phyloP scores from a whole-genome alignment of 2,113 vertebrate genomes.

The Chlamydotis undulata region DNA sequence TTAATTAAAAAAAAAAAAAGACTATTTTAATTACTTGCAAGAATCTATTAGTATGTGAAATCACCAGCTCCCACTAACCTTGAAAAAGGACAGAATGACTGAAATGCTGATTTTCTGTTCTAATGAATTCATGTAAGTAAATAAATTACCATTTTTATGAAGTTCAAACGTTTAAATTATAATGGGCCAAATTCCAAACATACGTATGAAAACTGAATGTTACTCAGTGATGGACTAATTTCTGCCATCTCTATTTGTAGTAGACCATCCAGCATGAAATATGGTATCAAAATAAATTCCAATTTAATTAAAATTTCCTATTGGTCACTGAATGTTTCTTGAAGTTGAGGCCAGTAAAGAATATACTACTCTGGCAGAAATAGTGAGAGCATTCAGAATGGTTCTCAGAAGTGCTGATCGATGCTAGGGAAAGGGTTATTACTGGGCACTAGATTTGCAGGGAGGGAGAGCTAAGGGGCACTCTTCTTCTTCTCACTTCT shows the following conservation, averaged over 20 bases:
- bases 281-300: background rate
- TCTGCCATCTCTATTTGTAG: background rate
- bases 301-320: background rate
- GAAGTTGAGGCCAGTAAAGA: background rate
- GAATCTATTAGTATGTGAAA: background rate
- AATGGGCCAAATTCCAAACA: background rate
- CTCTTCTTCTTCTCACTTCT: background rate
- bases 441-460: background rate
- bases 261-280: background rate
- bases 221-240: background rate
- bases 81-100: background rate
- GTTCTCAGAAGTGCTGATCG: background rate
- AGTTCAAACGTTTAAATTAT: slow-evolving; percentile 18
- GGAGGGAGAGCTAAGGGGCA: fast-evolving
- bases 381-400: background rate
- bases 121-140: background rate
- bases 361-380: background rate
- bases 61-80: slow-evolving; percentile 25
- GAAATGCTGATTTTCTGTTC: slow-evolving; percentile 7
- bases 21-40: slow-evolving; percentile 26
- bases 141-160: slow-evolving; percentile 40
- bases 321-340: background rate
- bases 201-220: background rate
- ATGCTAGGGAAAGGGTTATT: background rate
- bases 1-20: background rate